Percentiles rank a stretch among this genome's conserved stretches.
Conservation (phyloP, 2,113 vertebrate species). For the Ursus arctos region DNA sequence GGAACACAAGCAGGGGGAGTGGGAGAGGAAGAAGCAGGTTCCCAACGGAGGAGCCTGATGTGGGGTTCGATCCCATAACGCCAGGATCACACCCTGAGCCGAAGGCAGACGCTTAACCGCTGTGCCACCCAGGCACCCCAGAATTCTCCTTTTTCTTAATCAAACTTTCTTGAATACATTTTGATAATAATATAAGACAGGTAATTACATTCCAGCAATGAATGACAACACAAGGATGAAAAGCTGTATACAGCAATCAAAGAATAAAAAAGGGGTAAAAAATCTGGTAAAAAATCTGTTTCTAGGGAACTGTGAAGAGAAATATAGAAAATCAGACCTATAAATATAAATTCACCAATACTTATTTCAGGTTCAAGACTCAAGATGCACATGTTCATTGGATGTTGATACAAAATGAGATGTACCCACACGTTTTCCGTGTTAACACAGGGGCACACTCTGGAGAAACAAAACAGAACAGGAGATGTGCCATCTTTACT, state of each 20-base stretch:
- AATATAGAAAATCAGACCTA: conserved; percentile 31
- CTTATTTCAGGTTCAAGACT: background rate
- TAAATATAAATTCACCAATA: background rate
- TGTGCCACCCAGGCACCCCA: too few species aligned
- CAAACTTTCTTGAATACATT: conserved; percentile 60
- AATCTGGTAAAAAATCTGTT: conserved; percentile 31
- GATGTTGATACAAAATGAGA: background rate
- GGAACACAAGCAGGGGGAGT: too few species aligned
- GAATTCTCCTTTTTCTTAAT: background rate
- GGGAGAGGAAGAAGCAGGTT: too few species aligned
- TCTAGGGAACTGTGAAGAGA: conserved; percentile 41
- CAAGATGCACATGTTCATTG: background rate
- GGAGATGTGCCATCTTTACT: background rate
- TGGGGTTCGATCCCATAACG: too few species aligned
- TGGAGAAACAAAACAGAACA: background rate
- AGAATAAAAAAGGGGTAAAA: conserved; percentile 30
- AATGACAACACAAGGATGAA: conserved; percentile 48
- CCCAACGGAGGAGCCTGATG: too few species aligned
- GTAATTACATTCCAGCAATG: conserved; percentile 48
- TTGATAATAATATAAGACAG: conserved; percentile 37
- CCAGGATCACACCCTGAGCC: too few species aligned
- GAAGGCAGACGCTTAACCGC: too few species aligned
- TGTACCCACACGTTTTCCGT: background rate
- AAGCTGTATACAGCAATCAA: background rate
- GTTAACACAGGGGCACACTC: background rate